phyloP scores from a whole-genome alignment of 1,140 invertebrate species.

The Cotesia typhae region DNA sequence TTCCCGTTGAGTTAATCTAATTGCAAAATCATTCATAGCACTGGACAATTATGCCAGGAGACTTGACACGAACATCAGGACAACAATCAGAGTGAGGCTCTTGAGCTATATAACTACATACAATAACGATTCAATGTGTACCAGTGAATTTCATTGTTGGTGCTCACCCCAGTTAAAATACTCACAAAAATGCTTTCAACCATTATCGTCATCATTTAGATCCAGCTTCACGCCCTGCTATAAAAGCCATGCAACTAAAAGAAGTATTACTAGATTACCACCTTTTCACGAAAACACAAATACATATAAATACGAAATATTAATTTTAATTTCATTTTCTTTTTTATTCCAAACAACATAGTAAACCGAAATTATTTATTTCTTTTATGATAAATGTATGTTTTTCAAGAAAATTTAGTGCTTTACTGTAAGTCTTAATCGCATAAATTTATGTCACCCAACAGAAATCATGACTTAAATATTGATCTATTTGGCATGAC shows the following conservation, averaged over 20 bases:
- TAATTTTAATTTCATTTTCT: background rate
- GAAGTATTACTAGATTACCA: conserved; percentile 17
- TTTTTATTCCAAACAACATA: background rate
- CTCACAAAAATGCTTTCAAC: conserved; percentile 4
- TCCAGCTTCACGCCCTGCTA: conserved; percentile 26
- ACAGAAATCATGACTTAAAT: too few species aligned
- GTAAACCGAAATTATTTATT: background rate
- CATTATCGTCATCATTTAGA: conserved; percentile 25
- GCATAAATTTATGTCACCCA: too few species aligned
- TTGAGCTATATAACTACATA: conserved; percentile 13
- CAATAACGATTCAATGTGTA: conserved; percentile 23
- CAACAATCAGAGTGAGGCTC: background rate
- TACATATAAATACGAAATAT: background rate
- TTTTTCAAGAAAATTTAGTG: too few species aligned
- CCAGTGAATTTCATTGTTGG: conserved; percentile 23
- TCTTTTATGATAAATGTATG: background rate
- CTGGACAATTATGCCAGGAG: conserved; percentile 23
- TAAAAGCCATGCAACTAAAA: conserved; percentile 19
- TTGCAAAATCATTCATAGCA: conserved; percentile 22
- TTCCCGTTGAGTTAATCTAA: conserved; percentile 20
- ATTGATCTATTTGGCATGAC: too few species aligned
- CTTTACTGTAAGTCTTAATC: too few species aligned
- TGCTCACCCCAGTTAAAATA: conserved; percentile 28
- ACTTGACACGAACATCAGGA: conserved; percentile 19
- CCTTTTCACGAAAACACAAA: background rate